phyloP scores from a whole-genome alignment of 2,888 invertebrate genomes.

The Lamproptera curius region DNA sequence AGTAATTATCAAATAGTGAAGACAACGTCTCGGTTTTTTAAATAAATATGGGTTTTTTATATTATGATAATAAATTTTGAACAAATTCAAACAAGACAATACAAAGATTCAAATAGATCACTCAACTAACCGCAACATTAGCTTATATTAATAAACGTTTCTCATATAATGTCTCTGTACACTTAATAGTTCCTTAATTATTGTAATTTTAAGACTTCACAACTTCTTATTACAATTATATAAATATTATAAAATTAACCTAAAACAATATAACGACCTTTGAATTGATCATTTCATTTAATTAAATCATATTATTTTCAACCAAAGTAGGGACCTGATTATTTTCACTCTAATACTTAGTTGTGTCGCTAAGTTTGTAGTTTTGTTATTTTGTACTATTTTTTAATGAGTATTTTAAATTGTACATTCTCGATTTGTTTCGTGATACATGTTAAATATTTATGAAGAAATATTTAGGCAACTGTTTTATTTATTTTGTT shows the following conservation, averaged over 20 bases:
- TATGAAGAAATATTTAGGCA: constrained; percentile 34
- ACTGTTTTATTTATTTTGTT: constrained; percentile 49
- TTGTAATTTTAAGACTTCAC: background rate
- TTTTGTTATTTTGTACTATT: constrained; percentile 9
- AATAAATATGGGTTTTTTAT: too few relatives aligned
- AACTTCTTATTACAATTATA: background rate
- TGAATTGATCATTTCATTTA: background rate
- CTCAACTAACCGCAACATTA: too few relatives aligned
- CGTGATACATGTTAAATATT: constrained; percentile 22
- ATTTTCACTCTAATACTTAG: background rate
- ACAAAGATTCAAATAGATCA: too few relatives aligned
- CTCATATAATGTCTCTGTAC: constrained; percentile 6
- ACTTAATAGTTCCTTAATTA: constrained; percentile 16
- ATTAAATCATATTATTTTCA: constrained; percentile 5
- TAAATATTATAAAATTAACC: background rate
- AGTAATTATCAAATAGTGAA: too few relatives aligned
- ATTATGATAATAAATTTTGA: too few relatives aligned
- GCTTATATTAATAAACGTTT: too few relatives aligned
- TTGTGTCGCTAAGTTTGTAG: background rate
- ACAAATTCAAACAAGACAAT: too few relatives aligned
- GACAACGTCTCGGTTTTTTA: too few relatives aligned
- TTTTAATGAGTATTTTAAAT: constrained; percentile 9
- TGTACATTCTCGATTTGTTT: constrained; percentile 16
- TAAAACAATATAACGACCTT: background rate
- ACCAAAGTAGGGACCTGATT: constrained; percentile 17